Evolutionary conservation across 2,113 vertebrate species (phyloP).

Genomic region (Cisticola juncidis): DNA sequence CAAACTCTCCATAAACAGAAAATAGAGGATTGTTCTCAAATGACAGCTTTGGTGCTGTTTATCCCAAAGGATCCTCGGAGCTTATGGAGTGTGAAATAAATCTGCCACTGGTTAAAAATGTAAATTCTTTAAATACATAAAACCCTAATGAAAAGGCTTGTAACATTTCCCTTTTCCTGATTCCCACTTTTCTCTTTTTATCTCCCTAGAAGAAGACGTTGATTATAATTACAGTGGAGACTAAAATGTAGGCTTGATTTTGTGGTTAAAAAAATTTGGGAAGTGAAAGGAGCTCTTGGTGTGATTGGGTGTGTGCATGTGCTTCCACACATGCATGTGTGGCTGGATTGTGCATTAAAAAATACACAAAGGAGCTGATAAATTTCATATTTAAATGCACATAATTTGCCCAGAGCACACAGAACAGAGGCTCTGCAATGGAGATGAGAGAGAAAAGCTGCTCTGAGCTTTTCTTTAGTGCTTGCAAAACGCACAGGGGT

Average conservation of each 20-base stretch:
- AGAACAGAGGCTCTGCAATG: neutral
- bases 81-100: slow-evolving; percentile 47
- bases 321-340: neutral
- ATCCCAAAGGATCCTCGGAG: slow-evolving; percentile 55
- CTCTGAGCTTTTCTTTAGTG: neutral
- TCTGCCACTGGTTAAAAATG: slow-evolving; percentile 67
- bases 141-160: slow-evolving; percentile 59
- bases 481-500: neutral
- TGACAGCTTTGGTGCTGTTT: slow-evolving; percentile 55
- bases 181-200: slow-evolving; percentile 61
- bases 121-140: slow-evolving; percentile 68
- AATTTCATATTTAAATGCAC: neutral
- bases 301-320: neutral
- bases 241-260: slow-evolving; percentile 52
- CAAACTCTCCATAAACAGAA: slow-evolving; percentile 53
- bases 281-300: slow-evolving; percentile 20
- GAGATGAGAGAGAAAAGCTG: neutral
- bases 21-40: slow-evolving; percentile 60
- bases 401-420: neutral
- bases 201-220: slow-evolving; percentile 43
- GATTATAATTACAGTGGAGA: slow-evolving; percentile 71
- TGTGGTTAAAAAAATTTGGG: neutral
- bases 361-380: neutral
- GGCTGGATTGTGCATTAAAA: neutral
- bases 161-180: slow-evolving; percentile 60